Percentiles rank a stretch among this genome's conserved stretches.
Evolutionary conservation across 2,888 invertebrate genomes (phyloP).

Genomic region (Lasioglossum zephyrum): DNA sequence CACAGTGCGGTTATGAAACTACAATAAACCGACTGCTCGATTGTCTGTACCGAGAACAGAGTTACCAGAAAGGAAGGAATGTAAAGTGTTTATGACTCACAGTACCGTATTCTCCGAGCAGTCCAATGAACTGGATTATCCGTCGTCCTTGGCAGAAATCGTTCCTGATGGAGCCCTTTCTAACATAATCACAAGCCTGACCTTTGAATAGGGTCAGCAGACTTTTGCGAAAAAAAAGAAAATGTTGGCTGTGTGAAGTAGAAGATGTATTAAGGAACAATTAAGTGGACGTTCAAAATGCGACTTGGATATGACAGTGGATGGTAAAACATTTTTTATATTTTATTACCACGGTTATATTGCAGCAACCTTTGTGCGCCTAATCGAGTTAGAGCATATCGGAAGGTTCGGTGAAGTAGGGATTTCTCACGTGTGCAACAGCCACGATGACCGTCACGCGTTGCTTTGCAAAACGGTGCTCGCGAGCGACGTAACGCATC

Average conservation of each 20-base stretch:
- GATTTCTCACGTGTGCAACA: conserved; percentile 20
- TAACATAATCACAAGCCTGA: neutral
- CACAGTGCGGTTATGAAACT: neutral
- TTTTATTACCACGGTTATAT: no score
- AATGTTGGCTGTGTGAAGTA: no score
- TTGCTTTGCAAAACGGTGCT: neutral
- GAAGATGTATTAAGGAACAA: neutral
- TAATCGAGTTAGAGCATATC: neutral
- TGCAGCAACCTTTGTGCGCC: neutral
- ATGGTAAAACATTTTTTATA: no score
- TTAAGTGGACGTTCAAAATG: no score
- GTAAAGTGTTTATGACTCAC: neutral
- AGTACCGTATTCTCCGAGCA: neutral
- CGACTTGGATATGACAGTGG: no score
- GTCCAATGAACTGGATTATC: neutral
- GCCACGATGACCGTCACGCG: conserved; percentile 14
- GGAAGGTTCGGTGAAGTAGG: conserved; percentile 2
- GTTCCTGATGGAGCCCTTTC: neutral
- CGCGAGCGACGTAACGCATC: conserved; percentile 15
- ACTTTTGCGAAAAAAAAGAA: neutral
- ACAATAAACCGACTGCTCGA: neutral
- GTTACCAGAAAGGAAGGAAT: neutral
- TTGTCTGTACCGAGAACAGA: neutral
- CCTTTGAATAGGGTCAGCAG: neutral
- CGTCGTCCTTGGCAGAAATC: neutral